phyloP scores from a whole-genome alignment of 2,113 vertebrate species.

The Leptodactylus fuscus region DNA sequence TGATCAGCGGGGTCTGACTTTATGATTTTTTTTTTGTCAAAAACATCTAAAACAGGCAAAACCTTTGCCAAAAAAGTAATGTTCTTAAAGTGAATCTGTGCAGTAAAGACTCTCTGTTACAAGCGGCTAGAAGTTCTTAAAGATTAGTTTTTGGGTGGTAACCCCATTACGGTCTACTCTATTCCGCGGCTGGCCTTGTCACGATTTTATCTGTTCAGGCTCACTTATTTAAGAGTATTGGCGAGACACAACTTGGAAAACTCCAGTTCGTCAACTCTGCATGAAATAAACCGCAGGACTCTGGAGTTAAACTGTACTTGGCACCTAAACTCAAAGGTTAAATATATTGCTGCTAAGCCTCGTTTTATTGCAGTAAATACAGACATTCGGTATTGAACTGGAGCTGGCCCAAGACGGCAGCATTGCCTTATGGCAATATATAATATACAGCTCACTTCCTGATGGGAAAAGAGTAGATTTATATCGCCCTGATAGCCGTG shows the following conservation, averaged over 20 bases:
- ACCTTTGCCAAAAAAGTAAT: background rate
- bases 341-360: slow-evolving; percentile 50
- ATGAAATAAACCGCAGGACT: slow-evolving; percentile 46
- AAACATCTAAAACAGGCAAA: background rate
- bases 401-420: slow-evolving; percentile 43
- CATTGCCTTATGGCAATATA: slow-evolving; percentile 34
- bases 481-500: background rate
- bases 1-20: too few species aligned
- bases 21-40: too few species aligned
- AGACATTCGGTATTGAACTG: slow-evolving; percentile 46
- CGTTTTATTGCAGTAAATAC: slow-evolving; percentile 53
- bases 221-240: slow-evolving; percentile 29
- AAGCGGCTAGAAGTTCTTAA: background rate
- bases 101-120: too few species aligned
- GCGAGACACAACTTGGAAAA: slow-evolving; percentile 42
- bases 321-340: slow-evolving; percentile 47
- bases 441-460: slow-evolving; percentile 33
- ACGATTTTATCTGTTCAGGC: slow-evolving; percentile 37
- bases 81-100: background rate
- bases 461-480: slow-evolving; percentile 23
- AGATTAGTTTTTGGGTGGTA: slow-evolving; percentile 1
- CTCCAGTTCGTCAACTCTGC: slow-evolving; percentile 38
- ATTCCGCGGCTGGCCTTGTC: background rate
- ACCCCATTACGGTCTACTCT: background rate
- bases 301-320: slow-evolving; percentile 49